Base-by-base conservation (phyloP, 2,888 invertebrate genomes). In the Pterostichus madidus region DNA sequence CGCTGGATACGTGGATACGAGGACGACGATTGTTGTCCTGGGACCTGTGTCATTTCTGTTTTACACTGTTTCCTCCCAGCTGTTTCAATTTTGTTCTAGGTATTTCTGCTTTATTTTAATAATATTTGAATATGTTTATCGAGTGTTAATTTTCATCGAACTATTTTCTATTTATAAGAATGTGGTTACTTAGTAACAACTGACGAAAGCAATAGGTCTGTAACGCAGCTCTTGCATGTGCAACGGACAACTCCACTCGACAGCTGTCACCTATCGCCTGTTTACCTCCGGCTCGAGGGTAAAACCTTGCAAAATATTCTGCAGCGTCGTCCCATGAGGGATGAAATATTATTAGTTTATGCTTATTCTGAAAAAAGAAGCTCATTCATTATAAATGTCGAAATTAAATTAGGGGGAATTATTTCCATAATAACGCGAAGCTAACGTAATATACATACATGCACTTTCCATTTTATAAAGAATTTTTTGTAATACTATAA, bases 261-360 rank as follows among this genome's bases (percentile, higher is more conserved):
- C 78, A 79, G 78, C 78, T 79, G 78, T 79, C 59, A 46, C 44
- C 17, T 39, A 39, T 0, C 8, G 61, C 44, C 15, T 79, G 78
- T 79, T 61, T 79, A 64, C 78, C 78, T 61, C 44, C 39, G 61
- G 75, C 59, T 46, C 44, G 35, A 35, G 35, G 64, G 64, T 64
- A 64, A 79, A 79, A 44, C 78, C 78, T 44, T 44, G n/a, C 11
- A 39, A 61, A 56, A 78, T 78, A 78, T 61, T 61, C 11, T 64
- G 39, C 78, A 79, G 44, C 39, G 61, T 11, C 61, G 78, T 61
- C 44, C 39, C 44, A 15, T 39, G 61, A 35, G 64, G 35, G 64
- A 13, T 32, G 64, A 8, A 35, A 32, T 31, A 64, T 49, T 49
- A 49, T 49, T 49, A 49, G n/a, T 49, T 49, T 64, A 35, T 64